These are phyloP conservation scores for Seriola quinqueradiata DNA, from an alignment of 2,113 vertebrate species.

Conservation along the genomic window DNA sequence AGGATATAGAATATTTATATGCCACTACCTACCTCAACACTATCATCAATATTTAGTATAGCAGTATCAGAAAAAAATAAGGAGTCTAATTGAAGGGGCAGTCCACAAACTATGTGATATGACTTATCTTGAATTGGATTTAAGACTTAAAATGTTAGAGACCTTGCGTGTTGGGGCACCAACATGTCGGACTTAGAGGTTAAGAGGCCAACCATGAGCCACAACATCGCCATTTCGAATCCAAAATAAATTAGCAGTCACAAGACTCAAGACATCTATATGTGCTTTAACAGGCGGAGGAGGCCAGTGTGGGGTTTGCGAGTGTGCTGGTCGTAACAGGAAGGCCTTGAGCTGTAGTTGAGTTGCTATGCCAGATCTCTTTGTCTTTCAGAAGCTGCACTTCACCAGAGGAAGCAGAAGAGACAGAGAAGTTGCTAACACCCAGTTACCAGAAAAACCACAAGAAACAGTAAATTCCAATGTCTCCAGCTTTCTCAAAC, in stretches of 20 bases:
- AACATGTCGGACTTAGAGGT: background rate
- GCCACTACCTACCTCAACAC: no score
- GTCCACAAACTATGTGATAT: no score
- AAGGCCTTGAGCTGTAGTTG: background rate
- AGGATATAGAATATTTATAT: no score
- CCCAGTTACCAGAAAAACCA: constrained; percentile 83
- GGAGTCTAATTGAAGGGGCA: no score
- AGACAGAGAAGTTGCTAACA: constrained; percentile 77
- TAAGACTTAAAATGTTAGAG: no score
- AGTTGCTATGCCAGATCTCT: background rate
- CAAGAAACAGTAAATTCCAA: constrained; percentile 85
- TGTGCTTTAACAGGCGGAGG: background rate
- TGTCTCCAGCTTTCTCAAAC: constrained; percentile 29
- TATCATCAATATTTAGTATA: no score
- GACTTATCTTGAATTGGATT: no score
- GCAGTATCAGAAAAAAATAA: no score
- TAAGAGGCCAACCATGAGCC: background rate
- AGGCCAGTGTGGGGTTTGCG: background rate
- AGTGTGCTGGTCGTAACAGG: background rate
- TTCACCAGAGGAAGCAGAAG: constrained; percentile 84
- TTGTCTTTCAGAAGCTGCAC: constrained; percentile 83
- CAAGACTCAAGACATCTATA: background rate
- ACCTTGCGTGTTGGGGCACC: no score
- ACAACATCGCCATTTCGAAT: background rate
- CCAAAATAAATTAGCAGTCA: background rate